These are phyloP conservation scores for Microctenopoma stevenorrisi DNA, from an alignment of 2,797 vertebrate species.

Conservation along the genomic window DNA sequence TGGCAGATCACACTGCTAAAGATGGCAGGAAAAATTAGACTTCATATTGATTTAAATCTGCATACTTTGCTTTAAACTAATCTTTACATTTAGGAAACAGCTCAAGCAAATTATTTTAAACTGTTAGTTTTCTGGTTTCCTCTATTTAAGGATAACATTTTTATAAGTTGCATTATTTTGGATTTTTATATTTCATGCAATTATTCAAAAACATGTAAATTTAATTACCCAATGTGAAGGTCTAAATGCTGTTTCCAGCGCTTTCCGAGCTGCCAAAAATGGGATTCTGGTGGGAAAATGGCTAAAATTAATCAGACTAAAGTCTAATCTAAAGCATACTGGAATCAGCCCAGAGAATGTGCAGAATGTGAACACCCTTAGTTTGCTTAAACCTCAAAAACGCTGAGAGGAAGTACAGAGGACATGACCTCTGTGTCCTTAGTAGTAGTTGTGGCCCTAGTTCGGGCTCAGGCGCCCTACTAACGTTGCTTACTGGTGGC, in stretches of 20 bases:
- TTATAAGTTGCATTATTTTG: not conserved
- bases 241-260: constrained; percentile 9
- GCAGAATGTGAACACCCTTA: constrained; percentile 4
- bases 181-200: constrained; percentile 4
- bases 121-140: not conserved
- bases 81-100: not conserved
- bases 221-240: constrained; percentile 6
- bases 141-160: not conserved
- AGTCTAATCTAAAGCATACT: not conserved
- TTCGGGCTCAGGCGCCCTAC: not conserved
- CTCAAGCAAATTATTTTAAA: not conserved
- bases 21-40: constrained; percentile 10
- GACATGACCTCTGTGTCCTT: constrained; percentile 5
- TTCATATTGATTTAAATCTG: constrained; percentile 24
- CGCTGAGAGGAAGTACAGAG: not conserved
- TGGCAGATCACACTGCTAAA: constrained; percentile 28
- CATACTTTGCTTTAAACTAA: not conserved
- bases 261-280: not conserved
- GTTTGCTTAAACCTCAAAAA: not conserved
- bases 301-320: constrained; percentile 6
- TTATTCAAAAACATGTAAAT: constrained; percentile 14
- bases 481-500: not conserved
- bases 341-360: constrained; percentile 6
- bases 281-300: constrained; percentile 2
- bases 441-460: not conserved